Conservation (phyloP, 2,797 vertebrate species). For the Gymnodraco acuticeps region DNA sequence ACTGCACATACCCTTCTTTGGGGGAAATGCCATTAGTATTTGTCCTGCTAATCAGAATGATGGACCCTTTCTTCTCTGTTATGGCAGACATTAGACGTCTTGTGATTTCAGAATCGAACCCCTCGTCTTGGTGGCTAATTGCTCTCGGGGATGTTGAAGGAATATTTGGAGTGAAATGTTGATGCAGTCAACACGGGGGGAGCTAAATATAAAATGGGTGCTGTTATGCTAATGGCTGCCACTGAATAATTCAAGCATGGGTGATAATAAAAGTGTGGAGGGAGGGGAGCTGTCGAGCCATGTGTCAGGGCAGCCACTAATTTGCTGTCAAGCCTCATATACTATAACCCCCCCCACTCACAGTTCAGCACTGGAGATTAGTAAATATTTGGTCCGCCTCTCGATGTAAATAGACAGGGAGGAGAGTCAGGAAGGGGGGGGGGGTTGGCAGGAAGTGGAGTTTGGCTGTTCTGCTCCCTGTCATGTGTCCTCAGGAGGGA, state of each 20-base stretch:
- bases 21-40: conserved; percentile 67
- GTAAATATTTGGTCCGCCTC: conserved; percentile 81
- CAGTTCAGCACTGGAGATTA: conserved; percentile 75
- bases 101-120: conserved; percentile 68
- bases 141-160: conserved; percentile 76
- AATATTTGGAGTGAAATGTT: conserved; percentile 82
- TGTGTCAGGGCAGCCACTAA: conserved; percentile 83
- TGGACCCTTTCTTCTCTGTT: conserved; percentile 37
- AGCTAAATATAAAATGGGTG: conserved; percentile 89
- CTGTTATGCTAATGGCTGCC: conserved; percentile 86
- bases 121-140: conserved; percentile 82
- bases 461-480: conserved; percentile 66
- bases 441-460: conserved; percentile 62
- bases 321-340: conserved; percentile 84
- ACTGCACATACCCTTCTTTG: conserved; percentile 63
- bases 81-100: conserved; percentile 55
- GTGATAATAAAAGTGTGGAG: conserved; percentile 85
- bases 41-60: conserved; percentile 72
- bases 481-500: conserved; percentile 73
- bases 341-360: conserved; percentile 43
- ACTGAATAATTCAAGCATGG: conserved; percentile 90
- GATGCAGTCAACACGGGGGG: conserved; percentile 80
- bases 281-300: conserved; percentile 81
- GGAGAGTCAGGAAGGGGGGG: conserved; percentile 24
- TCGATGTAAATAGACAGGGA: conserved; percentile 59